phyloP scores from a whole-genome alignment of 2,888 invertebrate genomes.

The Pterobdella sp. region DNA sequence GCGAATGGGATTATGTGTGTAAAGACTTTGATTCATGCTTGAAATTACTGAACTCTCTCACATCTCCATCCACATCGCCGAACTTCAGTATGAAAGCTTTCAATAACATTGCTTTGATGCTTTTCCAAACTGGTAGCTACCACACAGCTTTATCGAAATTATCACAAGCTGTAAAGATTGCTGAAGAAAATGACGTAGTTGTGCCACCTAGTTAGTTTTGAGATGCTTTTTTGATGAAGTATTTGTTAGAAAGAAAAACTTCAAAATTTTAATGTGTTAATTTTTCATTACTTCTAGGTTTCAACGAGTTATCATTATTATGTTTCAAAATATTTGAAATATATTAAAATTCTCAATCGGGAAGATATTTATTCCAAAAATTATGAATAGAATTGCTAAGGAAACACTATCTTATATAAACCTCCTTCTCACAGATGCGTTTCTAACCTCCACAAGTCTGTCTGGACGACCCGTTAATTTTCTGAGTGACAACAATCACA shows the following conservation, averaged over 20 bases:
- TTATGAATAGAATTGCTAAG: too few species aligned
- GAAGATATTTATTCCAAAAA: too few species aligned
- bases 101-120: neutral
- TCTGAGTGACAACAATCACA: conserved; percentile 59
- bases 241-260: neutral
- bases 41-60: too few species aligned
- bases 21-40: too few species aligned
- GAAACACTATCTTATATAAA: too few species aligned
- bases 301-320: too few species aligned
- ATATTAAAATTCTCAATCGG: too few species aligned
- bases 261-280: neutral
- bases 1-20: too few species aligned
- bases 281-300: too few species aligned
- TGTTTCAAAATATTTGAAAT: too few species aligned
- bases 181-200: neutral
- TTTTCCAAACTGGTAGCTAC: neutral
- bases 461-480: conserved; percentile 54
- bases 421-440: neutral
- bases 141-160: neutral
- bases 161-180: neutral
- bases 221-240: neutral
- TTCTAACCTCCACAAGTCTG: neutral
- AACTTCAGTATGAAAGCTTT: neutral
- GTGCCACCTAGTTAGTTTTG: neutral
- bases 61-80: neutral